Conservation (phyloP, 2,888 invertebrate genomes). For the Nyleta sp. region DNA sequence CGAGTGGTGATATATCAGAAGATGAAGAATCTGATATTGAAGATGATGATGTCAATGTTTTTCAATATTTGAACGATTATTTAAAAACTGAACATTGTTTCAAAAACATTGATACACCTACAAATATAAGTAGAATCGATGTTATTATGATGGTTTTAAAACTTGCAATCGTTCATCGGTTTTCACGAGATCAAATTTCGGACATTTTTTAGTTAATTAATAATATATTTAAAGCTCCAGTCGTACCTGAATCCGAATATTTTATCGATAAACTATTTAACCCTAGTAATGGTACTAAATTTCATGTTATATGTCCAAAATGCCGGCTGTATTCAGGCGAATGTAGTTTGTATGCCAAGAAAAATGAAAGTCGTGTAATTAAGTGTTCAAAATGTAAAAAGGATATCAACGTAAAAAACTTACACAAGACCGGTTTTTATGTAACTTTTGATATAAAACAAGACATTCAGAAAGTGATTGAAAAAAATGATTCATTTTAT, state of each 20-base stretch:
- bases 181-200: neutral
- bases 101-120: conserved; percentile 12
- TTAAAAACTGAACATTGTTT: conserved; percentile 1
- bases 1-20: too few species aligned
- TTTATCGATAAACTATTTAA: conserved; percentile 13
- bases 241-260: neutral
- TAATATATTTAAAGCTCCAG: conserved; percentile 11
- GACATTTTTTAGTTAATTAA: conserved; percentile 6
- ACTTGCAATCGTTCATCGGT: conserved; percentile 15
- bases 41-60: neutral
- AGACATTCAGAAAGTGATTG: neutral
- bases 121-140: neutral
- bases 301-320: conserved; percentile 10
- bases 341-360: neutral
- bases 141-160: conserved; percentile 28
- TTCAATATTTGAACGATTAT: conserved; percentile 3
- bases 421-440: conserved; percentile 4
- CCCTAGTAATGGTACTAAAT: neutral
- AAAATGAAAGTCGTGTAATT: neutral
- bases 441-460: neutral
- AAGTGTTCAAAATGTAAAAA: neutral
- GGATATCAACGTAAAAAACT: neutral
- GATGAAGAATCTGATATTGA: neutral
- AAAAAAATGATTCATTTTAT: neutral
- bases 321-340: neutral